Conservation (phyloP, 2,888 invertebrate genomes). For the Cerceris ruficornis region DNA sequence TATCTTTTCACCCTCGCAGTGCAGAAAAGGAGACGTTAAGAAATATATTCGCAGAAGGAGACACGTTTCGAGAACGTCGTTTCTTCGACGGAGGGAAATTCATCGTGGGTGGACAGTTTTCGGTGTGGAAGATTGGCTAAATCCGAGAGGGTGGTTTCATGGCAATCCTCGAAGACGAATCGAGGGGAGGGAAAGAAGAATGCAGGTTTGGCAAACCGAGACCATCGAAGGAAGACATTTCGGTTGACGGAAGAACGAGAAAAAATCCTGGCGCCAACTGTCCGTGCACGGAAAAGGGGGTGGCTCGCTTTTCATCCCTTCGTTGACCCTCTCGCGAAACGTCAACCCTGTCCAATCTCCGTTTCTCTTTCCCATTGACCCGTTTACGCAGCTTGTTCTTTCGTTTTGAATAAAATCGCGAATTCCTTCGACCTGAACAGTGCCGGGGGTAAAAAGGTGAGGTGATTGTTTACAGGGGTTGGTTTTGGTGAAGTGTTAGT, state of each 20-base stretch:
- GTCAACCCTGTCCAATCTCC: neutral
- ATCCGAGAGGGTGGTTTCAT: slow-evolving; percentile 7
- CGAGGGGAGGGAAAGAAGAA: slow-evolving; percentile 12
- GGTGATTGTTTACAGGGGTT: no score
- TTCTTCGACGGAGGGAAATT: neutral
- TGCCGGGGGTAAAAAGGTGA: no score
- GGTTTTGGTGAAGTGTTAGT: no score
- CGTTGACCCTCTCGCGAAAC: slow-evolving; percentile 6
- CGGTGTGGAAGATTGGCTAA: slow-evolving; percentile 5
- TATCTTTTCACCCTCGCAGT: no score
- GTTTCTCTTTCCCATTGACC: neutral
- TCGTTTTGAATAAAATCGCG: neutral
- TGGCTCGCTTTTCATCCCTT: slow-evolving; percentile 28
- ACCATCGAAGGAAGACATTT: neutral
- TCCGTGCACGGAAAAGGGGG: slow-evolving; percentile 14
- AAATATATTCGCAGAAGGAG: no score
- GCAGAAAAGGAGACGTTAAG: no score
- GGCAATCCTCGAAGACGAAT: slow-evolving; percentile 16
- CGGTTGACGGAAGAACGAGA: slow-evolving; percentile 11
- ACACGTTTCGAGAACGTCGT: neutral
- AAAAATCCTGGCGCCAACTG: slow-evolving; percentile 42
- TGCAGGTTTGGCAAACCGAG: neutral
- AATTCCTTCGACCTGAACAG: neutral
- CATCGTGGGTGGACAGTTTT: slow-evolving; percentile 2
- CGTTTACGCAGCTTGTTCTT: neutral